Base-by-base conservation (phyloP, 2,113 vertebrate species). In the Pangasianodon gigas region DNA sequence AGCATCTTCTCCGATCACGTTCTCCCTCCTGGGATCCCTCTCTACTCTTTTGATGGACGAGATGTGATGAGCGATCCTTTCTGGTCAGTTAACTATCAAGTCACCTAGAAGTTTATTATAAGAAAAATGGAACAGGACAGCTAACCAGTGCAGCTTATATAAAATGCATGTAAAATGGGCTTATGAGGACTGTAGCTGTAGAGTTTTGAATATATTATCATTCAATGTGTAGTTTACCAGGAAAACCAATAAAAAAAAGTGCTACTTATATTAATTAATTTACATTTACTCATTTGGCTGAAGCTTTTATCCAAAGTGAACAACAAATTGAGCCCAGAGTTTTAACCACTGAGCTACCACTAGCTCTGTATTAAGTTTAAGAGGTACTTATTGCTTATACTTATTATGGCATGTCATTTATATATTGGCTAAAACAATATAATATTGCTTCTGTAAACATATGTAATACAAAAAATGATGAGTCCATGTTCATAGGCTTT, bases 21-120 rank as follows among this genome's bases (percentile, higher is more conserved):
- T 2, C 95, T 99, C 90, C 95, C 96, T 29, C 26, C 91, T 80
- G 94, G 96, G 0, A 91, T 97, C 94, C 98, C 98, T 7, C 97
- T 99, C 93, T 99, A 98, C 91, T 99, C 98, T 65, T 99, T 99
- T 84, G 97, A 99, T n/a, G 98, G 97, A 10, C 97, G 97, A 74
- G 96, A 99, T 0, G 90, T 99, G 81, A 96, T 99, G 95, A 97
- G 96, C 0, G 97, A 99, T 92, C 96, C 97, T 44, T 96, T 97
- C 87, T 99, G 98, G 98, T 99, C 91, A 96, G 97, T 95, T 83
- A 46, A 88, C 5, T 3, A 60, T 1, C 32, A 54, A 19, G 1
- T 1, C n/a, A 14, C 44, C 32, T 44, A 16, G 8, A 48, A 56
- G 8, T 81, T 54, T n/a, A 5, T 32, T 62, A 44, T 83, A 80